A percentile compares a stretch with the other conserved stretches of the same genome.
These are phyloP conservation scores for Baryphthengus martii DNA, from an alignment of 2,113 vertebrate species.

Conservation along the genomic window DNA sequence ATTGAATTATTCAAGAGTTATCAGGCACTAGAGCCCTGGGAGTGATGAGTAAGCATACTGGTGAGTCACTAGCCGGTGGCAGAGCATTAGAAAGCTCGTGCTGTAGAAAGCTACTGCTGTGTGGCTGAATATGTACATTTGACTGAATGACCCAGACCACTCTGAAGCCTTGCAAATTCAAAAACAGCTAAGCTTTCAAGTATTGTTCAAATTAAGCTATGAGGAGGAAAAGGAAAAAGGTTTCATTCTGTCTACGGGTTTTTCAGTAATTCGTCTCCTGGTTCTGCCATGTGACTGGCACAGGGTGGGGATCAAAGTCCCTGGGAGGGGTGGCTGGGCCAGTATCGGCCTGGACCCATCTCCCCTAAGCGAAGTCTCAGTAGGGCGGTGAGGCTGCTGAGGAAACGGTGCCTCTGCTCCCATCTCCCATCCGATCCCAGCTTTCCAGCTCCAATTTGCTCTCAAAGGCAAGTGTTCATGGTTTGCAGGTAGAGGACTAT, in stretches of 20 bases:
- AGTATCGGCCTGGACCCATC: background rate
- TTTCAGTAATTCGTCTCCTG: background rate
- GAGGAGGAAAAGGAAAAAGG: background rate
- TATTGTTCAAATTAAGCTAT: background rate
- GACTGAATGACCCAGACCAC: background rate
- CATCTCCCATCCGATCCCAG: background rate
- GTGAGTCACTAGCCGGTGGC: slow-evolving; percentile 1
- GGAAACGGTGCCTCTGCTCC: background rate
- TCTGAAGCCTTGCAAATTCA: background rate
- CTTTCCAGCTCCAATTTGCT: background rate
- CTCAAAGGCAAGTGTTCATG: background rate
- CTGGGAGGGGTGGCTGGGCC: background rate
- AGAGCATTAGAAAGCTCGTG: background rate
- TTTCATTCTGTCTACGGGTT: background rate
- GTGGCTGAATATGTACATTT: background rate
- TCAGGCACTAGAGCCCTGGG: background rate
- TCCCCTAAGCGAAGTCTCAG: accelerated
- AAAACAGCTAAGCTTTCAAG: background rate
- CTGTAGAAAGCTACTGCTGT: background rate
- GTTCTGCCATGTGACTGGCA: background rate
- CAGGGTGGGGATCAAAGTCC: background rate
- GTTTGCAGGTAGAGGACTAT: background rate
- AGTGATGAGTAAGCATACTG: background rate
- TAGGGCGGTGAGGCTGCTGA: background rate
- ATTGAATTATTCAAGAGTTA: background rate